Conservation (phyloP, 2,113 vertebrate genomes). For the Cichladusa arquata region DNA sequence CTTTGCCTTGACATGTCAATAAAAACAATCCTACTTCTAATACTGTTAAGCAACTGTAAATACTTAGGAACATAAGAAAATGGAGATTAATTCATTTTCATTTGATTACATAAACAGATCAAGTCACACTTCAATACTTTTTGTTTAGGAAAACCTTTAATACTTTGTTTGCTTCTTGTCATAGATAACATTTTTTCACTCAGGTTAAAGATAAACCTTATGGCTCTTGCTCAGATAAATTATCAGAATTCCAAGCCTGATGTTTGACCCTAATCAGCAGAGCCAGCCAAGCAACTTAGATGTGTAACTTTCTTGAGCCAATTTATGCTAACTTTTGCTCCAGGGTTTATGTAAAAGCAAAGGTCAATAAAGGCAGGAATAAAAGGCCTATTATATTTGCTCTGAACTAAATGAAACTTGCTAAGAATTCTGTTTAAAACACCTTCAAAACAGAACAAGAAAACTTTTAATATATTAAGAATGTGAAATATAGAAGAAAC, state of each 20-base stretch:
- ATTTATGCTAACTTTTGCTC: background rate
- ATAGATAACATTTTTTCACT: conserved; percentile 19
- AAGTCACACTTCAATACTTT: background rate
- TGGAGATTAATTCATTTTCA: background rate
- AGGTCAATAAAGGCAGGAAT: background rate
- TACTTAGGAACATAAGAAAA: background rate
- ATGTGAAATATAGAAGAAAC: background rate
- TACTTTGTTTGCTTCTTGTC: background rate
- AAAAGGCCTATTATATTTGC: background rate
- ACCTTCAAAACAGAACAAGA: background rate
- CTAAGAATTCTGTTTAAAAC: background rate
- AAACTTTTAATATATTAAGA: background rate
- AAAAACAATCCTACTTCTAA: background rate
- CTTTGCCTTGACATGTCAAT: background rate
- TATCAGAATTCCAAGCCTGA: background rate
- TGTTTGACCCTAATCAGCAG: background rate
- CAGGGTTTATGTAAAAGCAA: background rate
- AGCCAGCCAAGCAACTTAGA: background rate
- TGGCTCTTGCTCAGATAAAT: background rate
- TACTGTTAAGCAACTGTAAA: background rate
- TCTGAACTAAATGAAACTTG: background rate
- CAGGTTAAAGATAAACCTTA: conserved; percentile 5
- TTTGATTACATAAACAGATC: background rate
- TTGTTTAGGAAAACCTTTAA: background rate
- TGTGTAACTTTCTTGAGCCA: background rate